phyloP scores from a whole-genome alignment of 2,113 vertebrate genomes.

The Gambusia affinis region DNA sequence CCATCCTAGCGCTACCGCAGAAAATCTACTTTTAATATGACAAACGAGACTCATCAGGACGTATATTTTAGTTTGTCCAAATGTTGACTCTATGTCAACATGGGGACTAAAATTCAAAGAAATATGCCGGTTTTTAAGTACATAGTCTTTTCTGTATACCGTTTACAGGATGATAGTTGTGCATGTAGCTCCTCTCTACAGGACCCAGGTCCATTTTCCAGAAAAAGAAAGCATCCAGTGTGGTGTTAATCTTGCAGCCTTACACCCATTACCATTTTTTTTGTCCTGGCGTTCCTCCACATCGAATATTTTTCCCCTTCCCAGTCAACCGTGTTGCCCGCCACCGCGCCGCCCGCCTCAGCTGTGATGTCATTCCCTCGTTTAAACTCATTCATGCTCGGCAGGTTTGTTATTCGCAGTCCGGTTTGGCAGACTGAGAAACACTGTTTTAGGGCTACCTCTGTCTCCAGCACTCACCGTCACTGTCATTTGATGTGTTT shows the following conservation, averaged over 20 bases:
- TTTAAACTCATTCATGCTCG: constrained; percentile 33
- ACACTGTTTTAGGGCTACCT: constrained; percentile 10
- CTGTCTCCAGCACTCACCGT: neutral
- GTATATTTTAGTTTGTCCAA: no score
- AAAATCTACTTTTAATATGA: no score
- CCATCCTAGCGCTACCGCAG: no score
- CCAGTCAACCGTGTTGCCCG: constrained; percentile 15
- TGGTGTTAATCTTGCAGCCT: constrained; percentile 25
- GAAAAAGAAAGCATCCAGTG: neutral
- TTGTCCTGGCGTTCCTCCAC: constrained; percentile 21
- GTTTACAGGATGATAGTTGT: neutral
- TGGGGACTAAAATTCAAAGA: neutral
- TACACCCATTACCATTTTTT: constrained; percentile 25
- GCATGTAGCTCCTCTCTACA: neutral
- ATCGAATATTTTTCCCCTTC: constrained; percentile 11
- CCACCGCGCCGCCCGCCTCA: constrained; percentile 29
- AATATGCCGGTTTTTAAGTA: neutral
- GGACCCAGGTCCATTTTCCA: neutral
- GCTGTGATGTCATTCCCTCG: constrained; percentile 34
- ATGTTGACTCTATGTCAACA: neutral
- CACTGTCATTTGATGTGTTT: neutral
- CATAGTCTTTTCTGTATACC: neutral
- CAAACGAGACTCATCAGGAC: no score
- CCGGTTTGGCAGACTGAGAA: constrained; percentile 20
- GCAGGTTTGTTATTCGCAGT: constrained; percentile 17